Evolutionary conservation across 2,797 vertebrate genomes (phyloP), one percentile per base, ranked within the genome.

Genomic region (Trichosurus vulpecula): DNA sequence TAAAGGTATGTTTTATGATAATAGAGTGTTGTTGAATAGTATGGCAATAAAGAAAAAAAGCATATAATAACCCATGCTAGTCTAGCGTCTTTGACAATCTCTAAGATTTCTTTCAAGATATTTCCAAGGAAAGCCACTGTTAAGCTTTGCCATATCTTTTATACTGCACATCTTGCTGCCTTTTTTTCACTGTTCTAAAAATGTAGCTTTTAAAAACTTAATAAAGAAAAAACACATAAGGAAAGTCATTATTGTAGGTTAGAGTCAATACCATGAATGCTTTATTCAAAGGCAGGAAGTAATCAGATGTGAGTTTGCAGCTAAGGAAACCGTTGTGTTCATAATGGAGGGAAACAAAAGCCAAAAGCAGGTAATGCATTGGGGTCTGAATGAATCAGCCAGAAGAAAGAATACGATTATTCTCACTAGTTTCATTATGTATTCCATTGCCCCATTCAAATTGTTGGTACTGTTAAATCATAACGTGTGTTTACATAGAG

Each of bases 291-390:
- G 95, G 61, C 81, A 92, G 52, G 90, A 93, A 94, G 54, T 96
- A 97, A 97, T 97, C 95, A 93, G 93, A 94, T 92, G 61, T 95
- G 94, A 96, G 94, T 92, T 94, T 92, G 95, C 90, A 96, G 93
- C 90, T 93, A 97, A 96, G 66, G 94, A 96, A 95, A 95, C 93
- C 0, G 0, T 96, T 97, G 95, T 97, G 94, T 97, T 97, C 87
- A 93, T 95, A 94, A 95, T 91, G n/a, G 96, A 90, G 52, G n/a
- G 52, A 96, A 93, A 96, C 89, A 95, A 96, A 95, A 97, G 89
- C 94, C 74, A 94, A 95, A 89, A 25, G 31, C 90, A 90, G 90
- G 56, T 95, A 74, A 96, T 81, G 54, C 16, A 51, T 90, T 93
- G 92, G 91, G 91, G 56, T 25, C 47, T 94, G 58, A 90, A 92